These are phyloP conservation scores for Teleiodes luculella DNA, from an alignment of 2,888 invertebrate genomes.

Conservation along the genomic window DNA sequence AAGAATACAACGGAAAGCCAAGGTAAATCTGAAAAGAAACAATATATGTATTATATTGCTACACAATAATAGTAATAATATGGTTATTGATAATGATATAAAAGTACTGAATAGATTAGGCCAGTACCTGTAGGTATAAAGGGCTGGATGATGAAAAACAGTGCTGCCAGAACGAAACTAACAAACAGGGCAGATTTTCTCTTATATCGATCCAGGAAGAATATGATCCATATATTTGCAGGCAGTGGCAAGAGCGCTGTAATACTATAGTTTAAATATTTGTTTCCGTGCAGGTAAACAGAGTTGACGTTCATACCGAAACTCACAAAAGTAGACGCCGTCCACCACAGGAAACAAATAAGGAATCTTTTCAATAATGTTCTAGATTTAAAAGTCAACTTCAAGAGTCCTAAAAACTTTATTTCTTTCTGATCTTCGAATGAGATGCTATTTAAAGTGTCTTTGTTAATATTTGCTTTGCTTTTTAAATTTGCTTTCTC, in stretches of 20 bases:
- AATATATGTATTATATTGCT: too few species aligned
- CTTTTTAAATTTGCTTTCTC: constrained; percentile 75
- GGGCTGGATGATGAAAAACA: constrained; percentile 79
- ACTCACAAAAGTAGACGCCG: constrained; percentile 86
- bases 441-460: constrained; percentile 40
- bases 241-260: constrained; percentile 77
- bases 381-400: constrained; percentile 37
- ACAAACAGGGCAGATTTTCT: constrained; percentile 76
- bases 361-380: constrained; percentile 44
- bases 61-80: too few species aligned
- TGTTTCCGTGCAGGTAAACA: constrained; percentile 85
- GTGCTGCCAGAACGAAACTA: constrained; percentile 74
- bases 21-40: not conserved
- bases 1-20: not conserved
- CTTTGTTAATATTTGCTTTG: constrained; percentile 47
- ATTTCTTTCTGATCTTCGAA: constrained; percentile 27
- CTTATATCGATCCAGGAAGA: constrained; percentile 72
- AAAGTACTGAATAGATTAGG: constrained; percentile 29
- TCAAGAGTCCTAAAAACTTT: constrained; percentile 26
- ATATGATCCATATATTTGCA: constrained; percentile 68
- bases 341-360: constrained; percentile 50
- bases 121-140: constrained; percentile 67
- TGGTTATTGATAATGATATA: constrained; percentile 31
- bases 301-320: constrained; percentile 88
- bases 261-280: constrained; percentile 84